phyloP scores from a whole-genome alignment of 2,113 vertebrate species.

The Syngnathus typhle region DNA sequence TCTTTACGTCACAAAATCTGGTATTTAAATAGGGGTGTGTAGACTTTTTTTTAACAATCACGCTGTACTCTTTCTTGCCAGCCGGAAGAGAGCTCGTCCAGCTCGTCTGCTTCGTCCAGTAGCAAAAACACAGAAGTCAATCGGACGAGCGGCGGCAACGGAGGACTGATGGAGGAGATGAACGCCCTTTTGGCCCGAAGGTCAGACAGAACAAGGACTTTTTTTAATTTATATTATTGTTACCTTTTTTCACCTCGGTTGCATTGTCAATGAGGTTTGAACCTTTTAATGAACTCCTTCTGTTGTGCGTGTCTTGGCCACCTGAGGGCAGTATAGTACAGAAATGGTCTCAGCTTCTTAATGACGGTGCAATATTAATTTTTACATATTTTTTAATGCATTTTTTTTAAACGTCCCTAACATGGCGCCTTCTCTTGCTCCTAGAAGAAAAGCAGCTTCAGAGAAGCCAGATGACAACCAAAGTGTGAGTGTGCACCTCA shows the following conservation, averaged over 20 bases:
- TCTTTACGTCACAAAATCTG: too few species aligned
- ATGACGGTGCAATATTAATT: not conserved
- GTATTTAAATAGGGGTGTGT: too few species aligned
- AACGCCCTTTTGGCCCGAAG: slow-evolving; percentile 95
- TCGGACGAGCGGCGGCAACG: slow-evolving; percentile 87
- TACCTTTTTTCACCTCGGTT: not conserved
- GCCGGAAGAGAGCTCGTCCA: slow-evolving; percentile 79
- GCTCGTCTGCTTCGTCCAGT: slow-evolving; percentile 55
- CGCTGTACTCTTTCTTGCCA: slow-evolving; percentile 39
- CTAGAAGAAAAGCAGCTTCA: slow-evolving; percentile 92
- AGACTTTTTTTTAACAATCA: not conserved
- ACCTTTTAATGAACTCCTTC: not conserved
- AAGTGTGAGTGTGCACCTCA: slow-evolving; percentile 75
- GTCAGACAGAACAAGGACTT: slow-evolving; percentile 56
- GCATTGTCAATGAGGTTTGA: not conserved
- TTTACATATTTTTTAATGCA: not conserved
- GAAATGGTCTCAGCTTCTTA: too few species aligned
- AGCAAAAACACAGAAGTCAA: slow-evolving; percentile 88
- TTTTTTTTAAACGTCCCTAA: slow-evolving; percentile 20
- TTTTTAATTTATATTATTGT: not conserved
- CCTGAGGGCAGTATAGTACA: too few species aligned
- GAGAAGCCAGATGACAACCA: slow-evolving; percentile 91
- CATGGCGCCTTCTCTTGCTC: slow-evolving; percentile 41
- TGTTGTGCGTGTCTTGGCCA: too few species aligned
- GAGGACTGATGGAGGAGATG: slow-evolving; percentile 98